Conservation (phyloP, 1,140 invertebrate species). For the Delia radicum region DNA sequence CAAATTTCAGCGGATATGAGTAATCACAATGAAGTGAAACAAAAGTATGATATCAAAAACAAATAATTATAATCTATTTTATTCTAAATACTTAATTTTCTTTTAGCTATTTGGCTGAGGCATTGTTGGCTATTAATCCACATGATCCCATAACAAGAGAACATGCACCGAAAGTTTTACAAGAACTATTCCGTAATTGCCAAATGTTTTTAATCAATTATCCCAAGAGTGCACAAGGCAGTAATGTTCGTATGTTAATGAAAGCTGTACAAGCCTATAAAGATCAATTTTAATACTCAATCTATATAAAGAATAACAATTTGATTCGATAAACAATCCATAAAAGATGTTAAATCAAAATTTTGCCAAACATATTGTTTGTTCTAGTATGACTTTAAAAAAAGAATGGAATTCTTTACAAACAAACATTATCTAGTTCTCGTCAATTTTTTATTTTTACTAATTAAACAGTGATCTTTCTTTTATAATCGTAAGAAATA, state of each 20-base stretch:
- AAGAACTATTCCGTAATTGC: constrained; percentile 74
- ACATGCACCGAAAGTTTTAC: constrained; percentile 78
- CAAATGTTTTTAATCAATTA: constrained; percentile 67
- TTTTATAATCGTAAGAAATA: neutral
- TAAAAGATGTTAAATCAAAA: neutral
- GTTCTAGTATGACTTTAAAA: neutral
- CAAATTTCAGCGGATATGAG: constrained; percentile 86
- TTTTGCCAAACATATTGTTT: neutral
- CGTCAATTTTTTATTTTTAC: neutral
- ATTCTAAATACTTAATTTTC: constrained; percentile 33
- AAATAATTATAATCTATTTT: constrained; percentile 9
- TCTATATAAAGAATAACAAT: neutral
- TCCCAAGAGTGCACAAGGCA: constrained; percentile 68
- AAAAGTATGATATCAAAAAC: constrained; percentile 65
- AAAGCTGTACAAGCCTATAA: constrained; percentile 69
- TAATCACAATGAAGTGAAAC: constrained; percentile 82
- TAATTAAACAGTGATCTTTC: too few relatives aligned
- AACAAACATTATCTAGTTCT: too few relatives aligned
- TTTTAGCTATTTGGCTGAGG: constrained; percentile 82
- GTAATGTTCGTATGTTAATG: constrained; percentile 75
- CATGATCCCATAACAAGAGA: constrained; percentile 76
- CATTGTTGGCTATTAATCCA: constrained; percentile 79
- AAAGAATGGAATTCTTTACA: constrained; percentile 1
- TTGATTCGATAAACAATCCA: too few relatives aligned
- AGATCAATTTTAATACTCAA: constrained; percentile 47